Conservation (phyloP, 2,797 vertebrate genomes). For the Karalla daura region DNA sequence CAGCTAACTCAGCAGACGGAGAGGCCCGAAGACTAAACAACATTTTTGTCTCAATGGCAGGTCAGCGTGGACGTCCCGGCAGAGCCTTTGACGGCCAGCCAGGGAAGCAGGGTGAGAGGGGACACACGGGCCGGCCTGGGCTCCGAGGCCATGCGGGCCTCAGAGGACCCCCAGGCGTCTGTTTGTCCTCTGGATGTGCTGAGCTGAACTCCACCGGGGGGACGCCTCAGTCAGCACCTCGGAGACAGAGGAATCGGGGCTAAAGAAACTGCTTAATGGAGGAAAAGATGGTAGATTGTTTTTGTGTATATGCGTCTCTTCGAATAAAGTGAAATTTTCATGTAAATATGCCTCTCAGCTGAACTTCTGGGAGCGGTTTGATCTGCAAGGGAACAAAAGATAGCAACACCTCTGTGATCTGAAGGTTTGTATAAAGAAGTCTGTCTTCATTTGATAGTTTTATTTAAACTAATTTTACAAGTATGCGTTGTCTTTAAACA, state of each 20-base stretch:
- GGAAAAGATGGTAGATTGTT: slow-evolving; percentile 40
- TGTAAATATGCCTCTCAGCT: slow-evolving; percentile 70
- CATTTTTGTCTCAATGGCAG: slow-evolving; percentile 64
- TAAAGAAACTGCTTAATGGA: slow-evolving; percentile 16
- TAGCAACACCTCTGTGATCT: slow-evolving; percentile 5
- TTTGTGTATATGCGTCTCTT: slow-evolving; percentile 63
- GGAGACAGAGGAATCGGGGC: slow-evolving; percentile 75
- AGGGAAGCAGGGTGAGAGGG: slow-evolving; percentile 81
- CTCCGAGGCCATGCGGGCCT: slow-evolving; percentile 82
- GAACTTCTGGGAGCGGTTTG: slow-evolving; percentile 22
- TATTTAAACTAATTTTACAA: slow-evolving; percentile 72
- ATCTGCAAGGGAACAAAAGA: slow-evolving; percentile 18
- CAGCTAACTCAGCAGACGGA: slow-evolving; percentile 26
- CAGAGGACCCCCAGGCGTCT: slow-evolving; percentile 84
- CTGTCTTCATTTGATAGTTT: slow-evolving; percentile 51
- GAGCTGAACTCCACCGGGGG: slow-evolving; percentile 59
- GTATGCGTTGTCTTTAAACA: slow-evolving; percentile 65
- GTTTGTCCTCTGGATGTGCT: slow-evolving; percentile 81
- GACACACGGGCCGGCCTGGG: slow-evolving; percentile 80
- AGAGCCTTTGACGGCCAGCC: slow-evolving; percentile 83
- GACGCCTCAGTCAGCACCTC: slow-evolving; percentile 51
- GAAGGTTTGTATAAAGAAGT: slow-evolving; percentile 63
- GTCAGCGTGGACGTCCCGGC: slow-evolving; percentile 83
- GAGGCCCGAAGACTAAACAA: slow-evolving; percentile 35
- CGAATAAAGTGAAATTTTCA: slow-evolving; percentile 54